Percentiles rank a stretch among this genome's conserved stretches.
These are phyloP conservation scores for Drosophila colorata DNA, from an alignment of 2,888 invertebrate genomes.

Conservation along the genomic window DNA sequence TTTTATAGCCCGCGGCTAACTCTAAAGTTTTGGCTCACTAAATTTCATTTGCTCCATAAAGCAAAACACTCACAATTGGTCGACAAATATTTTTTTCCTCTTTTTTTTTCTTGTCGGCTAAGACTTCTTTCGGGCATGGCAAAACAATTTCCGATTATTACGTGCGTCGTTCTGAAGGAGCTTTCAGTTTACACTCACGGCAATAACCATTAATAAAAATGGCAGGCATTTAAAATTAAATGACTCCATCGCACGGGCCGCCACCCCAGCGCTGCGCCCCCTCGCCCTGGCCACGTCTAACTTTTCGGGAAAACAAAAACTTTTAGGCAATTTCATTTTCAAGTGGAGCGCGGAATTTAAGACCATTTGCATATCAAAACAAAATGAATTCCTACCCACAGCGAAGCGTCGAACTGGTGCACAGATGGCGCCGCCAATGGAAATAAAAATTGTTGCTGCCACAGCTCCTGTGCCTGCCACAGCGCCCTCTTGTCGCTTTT, in stretches of 20 bases:
- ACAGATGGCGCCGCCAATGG: slow-evolving; percentile 54
- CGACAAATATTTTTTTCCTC: background rate
- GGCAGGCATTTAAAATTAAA: slow-evolving; percentile 78
- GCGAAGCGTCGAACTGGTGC: slow-evolving; percentile 12
- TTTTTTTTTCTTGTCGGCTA: slow-evolving; percentile 7
- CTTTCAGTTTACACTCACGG: slow-evolving; percentile 62
- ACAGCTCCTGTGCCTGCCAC: slow-evolving; percentile 2
- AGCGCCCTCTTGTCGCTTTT: slow-evolving; percentile 2
- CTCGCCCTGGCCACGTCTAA: slow-evolving; percentile 3
- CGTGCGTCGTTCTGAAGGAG: slow-evolving; percentile 14
- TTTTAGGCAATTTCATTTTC: slow-evolving; percentile 75
- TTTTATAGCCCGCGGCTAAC: slow-evolving; percentile 1
- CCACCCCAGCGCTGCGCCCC: background rate
- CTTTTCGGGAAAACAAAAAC: slow-evolving; percentile 48
- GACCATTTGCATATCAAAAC: slow-evolving; percentile 77
- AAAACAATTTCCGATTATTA: slow-evolving; percentile 77
- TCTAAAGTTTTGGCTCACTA: slow-evolving; percentile 36
- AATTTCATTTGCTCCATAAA: slow-evolving; percentile 54
- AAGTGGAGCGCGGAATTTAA: slow-evolving; percentile 60
- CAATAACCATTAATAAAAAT: slow-evolving; percentile 78
- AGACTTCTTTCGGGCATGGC: slow-evolving; percentile 26
- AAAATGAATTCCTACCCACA: slow-evolving; percentile 56
- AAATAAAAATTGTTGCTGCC: slow-evolving; percentile 32
- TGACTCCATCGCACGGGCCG: slow-evolving; percentile 57
- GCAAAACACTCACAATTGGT: slow-evolving; percentile 13